phyloP scores from a whole-genome alignment of 2,888 invertebrate genomes.

The Polyommatus iphigenia region DNA sequence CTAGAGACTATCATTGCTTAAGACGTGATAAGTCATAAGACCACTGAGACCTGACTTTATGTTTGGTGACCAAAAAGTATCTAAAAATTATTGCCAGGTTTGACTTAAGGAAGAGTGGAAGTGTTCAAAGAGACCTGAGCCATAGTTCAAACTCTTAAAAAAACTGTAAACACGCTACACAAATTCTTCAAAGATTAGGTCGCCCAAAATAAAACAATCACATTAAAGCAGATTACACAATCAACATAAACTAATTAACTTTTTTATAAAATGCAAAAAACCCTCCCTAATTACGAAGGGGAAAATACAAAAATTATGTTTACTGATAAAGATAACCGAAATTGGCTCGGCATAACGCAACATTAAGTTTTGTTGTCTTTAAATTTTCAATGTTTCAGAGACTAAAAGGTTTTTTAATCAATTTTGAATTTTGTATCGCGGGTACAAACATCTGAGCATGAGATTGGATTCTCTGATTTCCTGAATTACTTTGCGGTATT shows the following conservation, averaged over 20 bases:
- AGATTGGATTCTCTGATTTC: background rate
- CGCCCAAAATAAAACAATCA: background rate
- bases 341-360: constrained; percentile 1
- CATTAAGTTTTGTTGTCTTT: constrained; percentile 1
- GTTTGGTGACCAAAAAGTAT: too few relatives aligned
- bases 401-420: constrained; percentile 2
- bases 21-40: too few relatives aligned
- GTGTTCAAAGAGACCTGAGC: too few relatives aligned
- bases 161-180: too few relatives aligned
- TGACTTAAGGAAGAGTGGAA: too few relatives aligned
- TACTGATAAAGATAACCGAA: background rate
- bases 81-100: too few relatives aligned
- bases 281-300: background rate
- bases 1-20: too few relatives aligned
- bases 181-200: background rate
- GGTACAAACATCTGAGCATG: background rate
- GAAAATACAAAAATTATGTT: constrained; percentile 17
- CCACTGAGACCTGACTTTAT: too few relatives aligned
- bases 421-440: background rate
- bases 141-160: too few relatives aligned
- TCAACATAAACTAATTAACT: constrained; percentile 3
- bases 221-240: background rate
- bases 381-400: constrained; percentile 15
- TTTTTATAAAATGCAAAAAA: constrained; percentile 6
- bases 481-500: background rate